Evolutionary conservation across 2,888 invertebrate genomes (phyloP), one percentile per base, ranked within the genome.

Genomic region (Pseudococcus longispinus): DNA sequence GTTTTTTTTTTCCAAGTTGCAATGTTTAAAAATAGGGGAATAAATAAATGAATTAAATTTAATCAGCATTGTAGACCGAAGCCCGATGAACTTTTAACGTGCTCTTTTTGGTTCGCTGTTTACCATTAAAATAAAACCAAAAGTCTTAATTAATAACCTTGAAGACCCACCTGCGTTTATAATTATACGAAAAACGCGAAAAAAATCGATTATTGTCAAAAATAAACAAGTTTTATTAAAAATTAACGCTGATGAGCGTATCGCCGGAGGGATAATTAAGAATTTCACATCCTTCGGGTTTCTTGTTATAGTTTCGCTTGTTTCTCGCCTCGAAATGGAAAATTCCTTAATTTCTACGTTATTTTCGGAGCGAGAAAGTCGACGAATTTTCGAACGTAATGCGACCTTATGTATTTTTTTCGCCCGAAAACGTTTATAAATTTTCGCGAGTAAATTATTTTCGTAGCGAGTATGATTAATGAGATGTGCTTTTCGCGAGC

Each of bases 191-290:
- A 60, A 8, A n/a, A n/a, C 18, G n/a, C n/a, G 9, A 55, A 60
- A 60, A 60, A 60, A 60, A 60, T 60, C 60, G 20, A 60, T 60
- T 60, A 23, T 60, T 60, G 60, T 60, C 51, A 60, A 55, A 55
- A 55, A 55, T 55, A 55, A 55, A 55, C 55, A n/a, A 60, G 60
- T 60, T 60, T 55, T 60, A 23, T 60, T 60, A 60, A 60, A 60
- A 20, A 60, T 60, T 60, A 60, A 60, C 60, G 20, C 23, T 2
- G 60, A 23, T 60, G 60, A 60, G 60, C 55, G 55, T 55, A 60
- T 60, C 6, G 60, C 23, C 5, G 11, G 23, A 1, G 23, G 9
- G 13, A 20, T 23, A 60, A 60, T 60, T 60, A 60, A 60, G 23
- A 60, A 60, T 60, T 60, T 23, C 20, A 60, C 60, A 15, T 55